Evolutionary conservation across 2,888 invertebrate genomes (phyloP).

Genomic region (Schrankia costaestrigalis): DNA sequence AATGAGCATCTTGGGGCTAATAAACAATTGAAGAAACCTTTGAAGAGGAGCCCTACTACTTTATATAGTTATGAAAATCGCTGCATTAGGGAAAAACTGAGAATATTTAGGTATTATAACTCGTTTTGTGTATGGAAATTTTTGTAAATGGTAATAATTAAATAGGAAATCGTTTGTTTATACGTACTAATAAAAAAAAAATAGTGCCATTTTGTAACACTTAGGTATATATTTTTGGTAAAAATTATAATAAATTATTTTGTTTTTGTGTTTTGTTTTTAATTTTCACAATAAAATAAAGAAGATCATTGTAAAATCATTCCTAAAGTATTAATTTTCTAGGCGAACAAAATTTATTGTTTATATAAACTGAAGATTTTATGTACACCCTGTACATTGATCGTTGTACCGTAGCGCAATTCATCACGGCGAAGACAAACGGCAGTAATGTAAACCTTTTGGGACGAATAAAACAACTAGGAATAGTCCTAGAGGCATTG

Average conservation of each 20-base stretch:
- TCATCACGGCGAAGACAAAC: slow-evolving; percentile 20
- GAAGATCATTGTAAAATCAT: no score
- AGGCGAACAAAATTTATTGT: no score
- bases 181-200: no score
- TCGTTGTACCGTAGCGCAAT: slow-evolving; percentile 6
- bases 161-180: no score
- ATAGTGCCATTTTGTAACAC: no score
- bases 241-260: no score
- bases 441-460: slow-evolving; percentile 18
- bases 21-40: slow-evolving; percentile 19
- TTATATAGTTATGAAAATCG: slow-evolving; percentile 11
- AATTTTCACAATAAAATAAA: no score
- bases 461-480: slow-evolving; percentile 23
- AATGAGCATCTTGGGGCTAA: slow-evolving; percentile 18
- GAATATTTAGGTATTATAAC: background rate
- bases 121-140: slow-evolving; percentile 1
- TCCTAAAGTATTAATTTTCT: no score
- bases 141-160: no score
- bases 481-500: slow-evolving; percentile 18
- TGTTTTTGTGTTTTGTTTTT: no score
- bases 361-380: no score
- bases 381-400: slow-evolving; percentile 9
- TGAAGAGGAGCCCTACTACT: slow-evolving; percentile 13
- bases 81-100: slow-evolving; percentile 1
- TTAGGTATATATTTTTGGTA: no score